A percentile compares a stretch with the other conserved stretches of the same genome.
These are phyloP conservation scores for Syngnathoides biaculeatus DNA, from an alignment of 2,113 vertebrate species.

Conservation along the genomic window DNA sequence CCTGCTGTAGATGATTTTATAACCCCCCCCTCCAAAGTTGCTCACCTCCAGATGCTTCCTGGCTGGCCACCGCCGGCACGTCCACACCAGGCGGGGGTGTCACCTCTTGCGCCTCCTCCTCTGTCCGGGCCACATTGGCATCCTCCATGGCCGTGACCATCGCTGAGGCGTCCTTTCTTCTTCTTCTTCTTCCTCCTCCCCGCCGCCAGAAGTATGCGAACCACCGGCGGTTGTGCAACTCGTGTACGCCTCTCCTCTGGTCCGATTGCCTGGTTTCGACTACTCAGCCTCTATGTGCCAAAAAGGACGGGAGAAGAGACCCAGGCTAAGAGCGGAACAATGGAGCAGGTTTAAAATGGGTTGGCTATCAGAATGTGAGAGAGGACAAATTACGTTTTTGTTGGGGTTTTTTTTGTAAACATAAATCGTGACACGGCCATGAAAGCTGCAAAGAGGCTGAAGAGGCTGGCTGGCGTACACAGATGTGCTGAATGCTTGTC, in stretches of 20 bases:
- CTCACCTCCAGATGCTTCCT: conserved; percentile 65
- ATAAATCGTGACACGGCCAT: conserved; percentile 18
- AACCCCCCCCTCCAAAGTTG: conserved; percentile 8
- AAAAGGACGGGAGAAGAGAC: conserved; percentile 20
- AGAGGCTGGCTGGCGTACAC: conserved; percentile 29
- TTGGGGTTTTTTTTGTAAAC: conserved; percentile 4
- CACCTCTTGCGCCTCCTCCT: conserved; percentile 41
- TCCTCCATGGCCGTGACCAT: conserved; percentile 70
- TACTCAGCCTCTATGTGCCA: conserved; percentile 31
- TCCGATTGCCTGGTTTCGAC: conserved; percentile 25
- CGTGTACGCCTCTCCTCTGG: conserved; percentile 38
- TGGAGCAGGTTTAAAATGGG: conserved; percentile 41
- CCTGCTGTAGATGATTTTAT: neutral
- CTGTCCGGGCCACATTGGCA: conserved; percentile 54
- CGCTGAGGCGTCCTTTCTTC: conserved; percentile 29
- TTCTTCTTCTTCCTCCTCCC: conserved; percentile 37
- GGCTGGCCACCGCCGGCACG: conserved; percentile 22
- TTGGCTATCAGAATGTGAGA: conserved; percentile 22
- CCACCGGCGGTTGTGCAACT: conserved; percentile 36
- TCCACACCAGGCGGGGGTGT: conserved; percentile 30
- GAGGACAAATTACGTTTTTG: neutral
- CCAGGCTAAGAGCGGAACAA: conserved; percentile 35
- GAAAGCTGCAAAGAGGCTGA: conserved; percentile 31
- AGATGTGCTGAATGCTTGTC: conserved; percentile 55
- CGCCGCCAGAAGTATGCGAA: conserved; percentile 45